Conservation (phyloP, 2,888 invertebrate genomes). For the Catocala nupta region DNA sequence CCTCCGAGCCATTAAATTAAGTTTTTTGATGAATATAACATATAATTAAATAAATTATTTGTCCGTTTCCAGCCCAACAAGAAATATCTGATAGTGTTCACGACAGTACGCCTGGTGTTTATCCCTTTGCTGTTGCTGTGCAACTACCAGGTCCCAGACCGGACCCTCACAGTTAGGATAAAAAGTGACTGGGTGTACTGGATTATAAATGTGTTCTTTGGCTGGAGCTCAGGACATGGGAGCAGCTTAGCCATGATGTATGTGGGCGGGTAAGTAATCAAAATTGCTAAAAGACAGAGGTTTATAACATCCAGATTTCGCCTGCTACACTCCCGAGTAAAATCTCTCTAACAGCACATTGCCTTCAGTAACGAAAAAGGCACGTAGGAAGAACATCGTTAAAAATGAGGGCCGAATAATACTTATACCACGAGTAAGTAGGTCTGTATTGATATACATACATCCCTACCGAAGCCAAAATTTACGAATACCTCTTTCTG, state of each 20-base stretch:
- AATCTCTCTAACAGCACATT: too few relatives aligned
- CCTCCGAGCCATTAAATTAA: too few relatives aligned
- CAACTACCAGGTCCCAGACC: constrained; percentile 92
- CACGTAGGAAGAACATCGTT: too few relatives aligned
- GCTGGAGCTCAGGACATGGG: constrained; percentile 96
- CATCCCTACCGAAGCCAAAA: too few relatives aligned
- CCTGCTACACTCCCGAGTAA: too few relatives aligned
- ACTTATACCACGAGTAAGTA: too few relatives aligned
- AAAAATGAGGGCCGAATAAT: too few relatives aligned
- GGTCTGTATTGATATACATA: too few relatives aligned
- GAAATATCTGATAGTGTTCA: constrained; percentile 88
- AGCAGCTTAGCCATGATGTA: constrained; percentile 98
- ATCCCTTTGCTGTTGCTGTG: constrained; percentile 97
- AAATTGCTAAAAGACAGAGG: too few relatives aligned
- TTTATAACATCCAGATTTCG: too few relatives aligned
- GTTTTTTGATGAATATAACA: constrained; percentile 56
- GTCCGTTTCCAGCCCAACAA: constrained; percentile 90
- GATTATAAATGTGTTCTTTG: constrained; percentile 91
- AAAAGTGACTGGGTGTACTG: constrained; percentile 94
- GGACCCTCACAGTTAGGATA: constrained; percentile 92
- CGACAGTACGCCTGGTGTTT: constrained; percentile 92
- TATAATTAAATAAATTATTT: constrained; percentile 83
- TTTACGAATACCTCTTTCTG: too few relatives aligned
- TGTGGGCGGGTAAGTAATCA: constrained; percentile 91
- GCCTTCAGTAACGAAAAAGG: too few relatives aligned